A percentile compares a stretch with the other conserved stretches of the same genome.
These are phyloP conservation scores for Acanthosepion esculentum DNA, from an alignment of 2,888 invertebrate species.

Conservation along the genomic window DNA sequence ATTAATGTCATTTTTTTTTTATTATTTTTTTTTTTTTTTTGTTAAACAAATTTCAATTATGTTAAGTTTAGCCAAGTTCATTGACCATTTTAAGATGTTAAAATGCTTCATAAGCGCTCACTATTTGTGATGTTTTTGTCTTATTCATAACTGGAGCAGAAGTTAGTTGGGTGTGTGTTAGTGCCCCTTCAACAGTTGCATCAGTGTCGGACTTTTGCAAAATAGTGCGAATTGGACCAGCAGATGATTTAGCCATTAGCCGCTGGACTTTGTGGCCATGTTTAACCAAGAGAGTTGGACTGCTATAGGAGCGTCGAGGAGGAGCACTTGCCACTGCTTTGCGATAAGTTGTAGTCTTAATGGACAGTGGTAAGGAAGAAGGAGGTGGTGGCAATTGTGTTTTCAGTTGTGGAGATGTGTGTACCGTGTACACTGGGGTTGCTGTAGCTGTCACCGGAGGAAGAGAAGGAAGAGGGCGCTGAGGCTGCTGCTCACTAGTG, in stretches of 20 bases:
- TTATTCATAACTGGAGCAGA: slow-evolving; percentile 41
- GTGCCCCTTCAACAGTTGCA: slow-evolving; percentile 24
- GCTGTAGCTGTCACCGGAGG: slow-evolving; percentile 46
- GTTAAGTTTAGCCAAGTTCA: neutral
- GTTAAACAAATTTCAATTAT: neutral
- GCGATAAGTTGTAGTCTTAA: slow-evolving; percentile 46
- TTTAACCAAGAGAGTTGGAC: slow-evolving; percentile 67
- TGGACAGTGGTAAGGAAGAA: slow-evolving; percentile 42
- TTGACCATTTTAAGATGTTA: neutral
- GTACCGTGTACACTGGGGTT: slow-evolving; percentile 44
- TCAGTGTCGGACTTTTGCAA: slow-evolving; percentile 43
- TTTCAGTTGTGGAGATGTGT: slow-evolving; percentile 44
- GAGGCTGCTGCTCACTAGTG: slow-evolving; percentile 46
- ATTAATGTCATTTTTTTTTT: neutral
- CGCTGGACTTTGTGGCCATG: slow-evolving; percentile 70
- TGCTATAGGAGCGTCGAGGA: slow-evolving; percentile 64
- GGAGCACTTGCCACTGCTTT: slow-evolving; percentile 60
- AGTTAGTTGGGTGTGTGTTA: slow-evolving; percentile 40
- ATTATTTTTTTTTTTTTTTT: neutral
- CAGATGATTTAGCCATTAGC: slow-evolving; percentile 58
- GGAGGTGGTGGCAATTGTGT: slow-evolving; percentile 46
- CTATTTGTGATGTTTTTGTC: slow-evolving; percentile 40
- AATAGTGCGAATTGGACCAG: slow-evolving; percentile 45
- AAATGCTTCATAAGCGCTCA: slow-evolving; percentile 37
- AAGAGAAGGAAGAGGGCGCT: slow-evolving; percentile 15